A percentile compares a stretch with the other conserved stretches of the same genome.
Evolutionary conservation across 2,797 vertebrate genomes (phyloP).

Genomic region (Aotus griseimembra): DNA sequence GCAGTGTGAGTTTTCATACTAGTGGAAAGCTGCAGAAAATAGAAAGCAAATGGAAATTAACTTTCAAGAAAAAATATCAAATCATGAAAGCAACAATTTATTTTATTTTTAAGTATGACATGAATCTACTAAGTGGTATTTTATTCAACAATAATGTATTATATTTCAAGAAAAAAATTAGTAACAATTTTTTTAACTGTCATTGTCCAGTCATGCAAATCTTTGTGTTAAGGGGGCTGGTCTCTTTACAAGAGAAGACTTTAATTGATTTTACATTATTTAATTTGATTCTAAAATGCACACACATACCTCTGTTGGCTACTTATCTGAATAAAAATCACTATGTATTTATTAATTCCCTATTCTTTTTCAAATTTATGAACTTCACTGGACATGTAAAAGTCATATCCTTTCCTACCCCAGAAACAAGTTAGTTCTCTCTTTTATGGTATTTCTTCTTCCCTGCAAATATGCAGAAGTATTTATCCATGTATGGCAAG

Average conservation of each 20-base stretch:
- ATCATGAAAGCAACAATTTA: neutral
- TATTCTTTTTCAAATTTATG: neutral
- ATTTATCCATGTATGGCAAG: neutral
- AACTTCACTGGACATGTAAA: neutral
- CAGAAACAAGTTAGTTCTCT: neutral
- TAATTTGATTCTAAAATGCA: neutral
- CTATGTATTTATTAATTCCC: neutral
- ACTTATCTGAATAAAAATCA: neutral
- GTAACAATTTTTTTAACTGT: neutral
- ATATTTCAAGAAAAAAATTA: neutral
- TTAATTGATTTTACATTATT: neutral
- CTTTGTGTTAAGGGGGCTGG: neutral
- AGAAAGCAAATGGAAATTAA: neutral
- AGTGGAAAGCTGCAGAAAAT: neutral
- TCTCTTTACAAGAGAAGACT: neutral
- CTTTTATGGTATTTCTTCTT: neutral
- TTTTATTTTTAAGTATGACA: neutral
- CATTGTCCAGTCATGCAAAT: neutral
- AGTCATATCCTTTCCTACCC: neutral
- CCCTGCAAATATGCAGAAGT: neutral
- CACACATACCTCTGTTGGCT: neutral
- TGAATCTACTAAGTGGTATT: neutral
- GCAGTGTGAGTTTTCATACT: neutral
- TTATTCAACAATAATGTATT: neutral
- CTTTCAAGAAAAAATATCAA: slow-evolving; percentile 4